These are phyloP conservation scores for Nudaria mundana DNA, from an alignment of 2,888 invertebrate species.

Conservation along the genomic window DNA sequence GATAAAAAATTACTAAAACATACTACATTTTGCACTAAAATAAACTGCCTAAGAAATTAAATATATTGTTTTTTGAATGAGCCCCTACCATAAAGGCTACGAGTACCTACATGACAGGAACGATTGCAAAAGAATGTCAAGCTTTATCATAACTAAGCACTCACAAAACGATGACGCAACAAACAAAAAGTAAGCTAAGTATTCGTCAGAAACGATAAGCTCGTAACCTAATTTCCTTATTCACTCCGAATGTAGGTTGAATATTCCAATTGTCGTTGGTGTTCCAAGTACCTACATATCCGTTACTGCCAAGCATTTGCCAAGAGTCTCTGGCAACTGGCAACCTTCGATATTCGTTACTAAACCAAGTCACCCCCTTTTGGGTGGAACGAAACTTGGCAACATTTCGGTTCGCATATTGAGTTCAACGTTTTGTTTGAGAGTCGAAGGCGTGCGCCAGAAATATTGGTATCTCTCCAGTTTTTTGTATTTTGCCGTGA, in stretches of 20 bases:
- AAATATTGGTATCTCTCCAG: slow-evolving; percentile 61
- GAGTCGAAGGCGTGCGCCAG: slow-evolving; percentile 51
- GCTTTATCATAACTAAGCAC: no score
- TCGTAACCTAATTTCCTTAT: slow-evolving; percentile 48
- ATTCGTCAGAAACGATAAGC: slow-evolving; percentile 33
- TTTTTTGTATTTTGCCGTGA: slow-evolving; percentile 40
- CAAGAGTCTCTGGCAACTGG: slow-evolving; percentile 70
- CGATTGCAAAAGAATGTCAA: no score
- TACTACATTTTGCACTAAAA: no score
- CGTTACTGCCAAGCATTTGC: slow-evolving; percentile 60
- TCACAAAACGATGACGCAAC: slow-evolving; percentile 1
- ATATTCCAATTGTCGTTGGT: slow-evolving; percentile 35
- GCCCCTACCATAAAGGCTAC: no score
- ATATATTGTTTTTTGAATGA: no score
- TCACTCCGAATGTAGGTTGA: slow-evolving; percentile 47
- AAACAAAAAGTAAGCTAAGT: slow-evolving; percentile 19
- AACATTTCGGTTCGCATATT: slow-evolving; percentile 65
- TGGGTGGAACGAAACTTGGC: slow-evolving; percentile 55
- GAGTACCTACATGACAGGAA: no score
- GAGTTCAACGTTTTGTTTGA: slow-evolving; percentile 69
- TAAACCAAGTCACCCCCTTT: slow-evolving; percentile 33
- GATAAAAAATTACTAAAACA: no score
- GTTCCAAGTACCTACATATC: slow-evolving; percentile 60
- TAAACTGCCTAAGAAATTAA: no score
- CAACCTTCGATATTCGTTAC: slow-evolving; percentile 60